Base-by-base conservation (phyloP, 2,888 invertebrate species). In the Diploptera punctata region DNA sequence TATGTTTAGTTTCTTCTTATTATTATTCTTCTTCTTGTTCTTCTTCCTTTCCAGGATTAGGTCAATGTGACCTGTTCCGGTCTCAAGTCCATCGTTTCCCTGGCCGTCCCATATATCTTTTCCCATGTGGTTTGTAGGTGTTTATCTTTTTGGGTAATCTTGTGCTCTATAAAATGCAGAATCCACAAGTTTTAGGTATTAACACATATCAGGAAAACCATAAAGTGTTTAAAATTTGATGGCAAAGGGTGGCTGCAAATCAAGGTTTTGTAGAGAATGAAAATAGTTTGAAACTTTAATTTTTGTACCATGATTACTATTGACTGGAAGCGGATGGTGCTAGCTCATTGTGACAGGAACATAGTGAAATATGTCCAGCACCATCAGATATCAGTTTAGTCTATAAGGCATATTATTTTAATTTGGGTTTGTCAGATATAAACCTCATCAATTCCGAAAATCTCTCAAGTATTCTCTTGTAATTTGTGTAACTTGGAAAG, bases 161-260 rank as follows among this genome's bases (percentile, higher is more conserved):
- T n/a, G n/a, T 10, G 9, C 49, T 49, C 49, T 49, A 18, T 49
- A 49, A 49, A 49, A 49, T 49, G 49, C 49, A 49, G 49, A 4
- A 49, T 49, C 9, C 49, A 10, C 33, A 49, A n/a, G 19, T 16
- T 49, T 49, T 4, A 31, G 24, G 31, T 38, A 62, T 31, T 31
- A 7, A 33, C 62, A 62, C 62, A 62, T 62, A n/a, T 62, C 62
- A 26, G 31, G 29, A 26, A 62, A 19, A 62, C 33, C 38, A 24
- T 33, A 7, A 13, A 19, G 33, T 43, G 31, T 65, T n/a, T n/a
- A n/a, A n/a, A n/a, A n/a, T n/a, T 65, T 2, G 33, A 33, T 38
- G 38, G 19, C 38, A 65, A 21, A 38, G 65, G 65, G 9, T 33
- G 18, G n/a, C 4, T 9, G 33, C 24, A 65, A 31, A 65, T n/a